Evolutionary conservation across 2,888 invertebrate genomes (phyloP).

Genomic region (Smittia aterrima): DNA sequence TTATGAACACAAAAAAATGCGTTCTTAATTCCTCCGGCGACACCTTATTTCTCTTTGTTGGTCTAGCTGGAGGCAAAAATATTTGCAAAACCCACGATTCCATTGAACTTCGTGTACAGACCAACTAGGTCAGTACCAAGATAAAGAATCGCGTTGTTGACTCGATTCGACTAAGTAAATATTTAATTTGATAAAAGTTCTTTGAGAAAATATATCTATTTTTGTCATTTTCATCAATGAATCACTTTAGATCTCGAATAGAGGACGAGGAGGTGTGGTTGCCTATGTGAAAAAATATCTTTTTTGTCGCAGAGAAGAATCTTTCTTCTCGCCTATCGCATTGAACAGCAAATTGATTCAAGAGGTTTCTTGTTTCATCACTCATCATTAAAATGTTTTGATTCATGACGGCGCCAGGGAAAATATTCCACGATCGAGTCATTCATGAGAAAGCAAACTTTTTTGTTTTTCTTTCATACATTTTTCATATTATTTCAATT

Average conservation of each 20-base stretch:
- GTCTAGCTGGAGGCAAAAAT: background rate
- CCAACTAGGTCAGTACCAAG: background rate
- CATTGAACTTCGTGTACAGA: background rate
- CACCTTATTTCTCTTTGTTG: background rate
- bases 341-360: no score
- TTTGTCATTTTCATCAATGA: background rate
- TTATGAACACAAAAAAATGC: background rate
- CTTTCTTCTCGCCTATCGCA: no score
- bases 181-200: no score
- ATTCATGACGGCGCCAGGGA: no score
- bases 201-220: conserved; percentile 2
- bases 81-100: background rate
- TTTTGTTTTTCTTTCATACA: no score
- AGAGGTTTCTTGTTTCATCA: no score
- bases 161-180: no score
- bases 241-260: background rate
- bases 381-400: no score
- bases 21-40: background rate
- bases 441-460: no score
- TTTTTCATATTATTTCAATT: no score
- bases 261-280: conserved; percentile 2
- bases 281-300: background rate
- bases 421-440: no score
- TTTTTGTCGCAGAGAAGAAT: background rate
- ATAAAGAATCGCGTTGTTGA: no score